phyloP scores from a whole-genome alignment of 2,113 vertebrate species.

The Onychostruthus taczanowskii region DNA sequence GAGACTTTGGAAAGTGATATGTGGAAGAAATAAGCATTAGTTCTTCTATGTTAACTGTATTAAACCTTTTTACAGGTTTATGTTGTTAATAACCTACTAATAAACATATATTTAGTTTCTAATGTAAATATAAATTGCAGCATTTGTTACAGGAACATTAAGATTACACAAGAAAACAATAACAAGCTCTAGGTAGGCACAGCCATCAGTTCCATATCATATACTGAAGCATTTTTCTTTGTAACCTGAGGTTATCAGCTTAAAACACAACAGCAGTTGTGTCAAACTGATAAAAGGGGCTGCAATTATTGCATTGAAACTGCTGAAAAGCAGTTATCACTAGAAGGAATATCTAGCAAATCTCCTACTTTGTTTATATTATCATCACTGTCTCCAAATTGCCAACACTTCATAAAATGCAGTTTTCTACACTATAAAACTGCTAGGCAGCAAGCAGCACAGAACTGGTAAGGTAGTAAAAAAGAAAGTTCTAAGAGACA shows the following conservation, averaged over 20 bases:
- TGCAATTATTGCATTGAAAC: background rate
- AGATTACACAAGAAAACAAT: background rate
- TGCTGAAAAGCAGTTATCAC: background rate
- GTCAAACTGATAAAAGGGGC: background rate
- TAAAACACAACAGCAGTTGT: background rate
- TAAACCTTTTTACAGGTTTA: background rate
- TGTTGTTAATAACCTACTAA: background rate
- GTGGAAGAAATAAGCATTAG: background rate
- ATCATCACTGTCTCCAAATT: background rate
- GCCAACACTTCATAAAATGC: background rate
- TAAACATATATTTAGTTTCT: background rate
- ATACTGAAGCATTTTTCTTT: background rate
- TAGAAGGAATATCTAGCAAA: background rate
- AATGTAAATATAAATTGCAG: background rate
- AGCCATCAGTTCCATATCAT: background rate
- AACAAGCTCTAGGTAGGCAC: background rate
- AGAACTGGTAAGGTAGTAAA: background rate
- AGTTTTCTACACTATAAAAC: background rate
- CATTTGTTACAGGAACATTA: background rate
- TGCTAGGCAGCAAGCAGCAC: background rate
- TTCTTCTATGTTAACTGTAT: background rate
- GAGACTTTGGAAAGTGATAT: background rate
- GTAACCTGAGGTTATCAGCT: background rate
- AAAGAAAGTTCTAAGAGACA: background rate
- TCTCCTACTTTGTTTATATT: background rate